Base-by-base conservation (phyloP, 2,113 vertebrate species). In the Spizaetus ornatus region DNA sequence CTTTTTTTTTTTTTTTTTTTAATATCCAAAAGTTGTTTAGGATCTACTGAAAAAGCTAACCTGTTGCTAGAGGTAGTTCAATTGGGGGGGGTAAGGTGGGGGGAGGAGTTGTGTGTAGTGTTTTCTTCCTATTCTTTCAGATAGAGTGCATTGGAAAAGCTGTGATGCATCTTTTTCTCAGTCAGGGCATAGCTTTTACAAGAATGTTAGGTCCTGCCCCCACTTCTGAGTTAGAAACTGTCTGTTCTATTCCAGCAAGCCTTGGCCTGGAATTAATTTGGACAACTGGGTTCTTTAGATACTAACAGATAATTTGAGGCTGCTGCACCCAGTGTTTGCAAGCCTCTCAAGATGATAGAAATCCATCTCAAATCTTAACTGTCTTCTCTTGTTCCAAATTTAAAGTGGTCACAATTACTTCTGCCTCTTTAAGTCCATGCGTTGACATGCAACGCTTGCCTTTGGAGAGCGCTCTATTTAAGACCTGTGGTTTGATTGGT, bases 41-140 rank as follows among this genome's bases (percentile, higher is more conserved):
- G 10, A 32, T 73, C 26, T 83, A 25, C 15, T 47, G 50, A n/a
- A 47, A 79, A 82, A 88, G 32, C 27, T 63, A 69, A 31, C 6
- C 31, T 55, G 6, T 81, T 82, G n/a, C 25, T 63, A 38, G 25
- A 62, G 50, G 21, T 55, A 1, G 1, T 50, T 85, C 43, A 47
- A 0, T 66, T 0, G 4, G 36, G 38, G 17, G 20, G 1, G 10
- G 45, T 38, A 38, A 38, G 16, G 5, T 47, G 26, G 4, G 14
- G 22, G 16, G 26, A 15, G 9, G 15, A 34, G 20, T 16, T 6
- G 1, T 19, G 2, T 63, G 16, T 17, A 38, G 45, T 11, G 2
- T 13, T 36, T 76, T 76, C 74, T 29, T 10, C 16, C 25, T 26
- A 0, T 8, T 40, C 3, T 92, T 76, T 82, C 38, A 48, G 45